Evolutionary conservation across 2,888 invertebrate species (phyloP).

Genomic region (Parnassius glacialis): DNA sequence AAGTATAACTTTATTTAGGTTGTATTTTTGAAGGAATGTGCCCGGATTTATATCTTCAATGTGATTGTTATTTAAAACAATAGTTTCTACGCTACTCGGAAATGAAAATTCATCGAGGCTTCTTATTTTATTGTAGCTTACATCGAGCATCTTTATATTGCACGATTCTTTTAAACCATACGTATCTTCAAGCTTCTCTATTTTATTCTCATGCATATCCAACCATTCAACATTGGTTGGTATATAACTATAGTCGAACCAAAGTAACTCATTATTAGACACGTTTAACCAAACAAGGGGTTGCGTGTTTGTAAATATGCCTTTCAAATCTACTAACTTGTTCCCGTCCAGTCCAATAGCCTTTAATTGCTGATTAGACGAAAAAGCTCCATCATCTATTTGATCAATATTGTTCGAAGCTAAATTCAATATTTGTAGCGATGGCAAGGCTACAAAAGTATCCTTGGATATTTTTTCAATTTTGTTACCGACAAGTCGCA

Average conservation of each 20-base stretch:
- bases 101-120: slow-evolving; percentile 85
- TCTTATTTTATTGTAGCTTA: slow-evolving; percentile 86
- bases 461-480: slow-evolving; percentile 88
- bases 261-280: slow-evolving; percentile 87
- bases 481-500: slow-evolving; percentile 90
- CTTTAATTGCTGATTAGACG: slow-evolving; percentile 86
- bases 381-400: slow-evolving; percentile 89
- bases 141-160: slow-evolving; percentile 88
- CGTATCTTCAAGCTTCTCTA: slow-evolving; percentile 87
- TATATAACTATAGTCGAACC: slow-evolving; percentile 91
- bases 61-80: slow-evolving; percentile 87
- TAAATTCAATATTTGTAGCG: slow-evolving; percentile 89
- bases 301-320: slow-evolving; percentile 87
- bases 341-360: slow-evolving; percentile 90
- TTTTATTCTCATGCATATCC: slow-evolving; percentile 90
- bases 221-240: slow-evolving; percentile 89
- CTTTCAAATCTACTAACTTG: slow-evolving; percentile 88
- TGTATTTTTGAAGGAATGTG: slow-evolving; percentile 85
- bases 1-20: slow-evolving; percentile 88
- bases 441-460: slow-evolving; percentile 85
- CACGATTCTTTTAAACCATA: slow-evolving; percentile 84
- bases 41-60: slow-evolving; percentile 86
- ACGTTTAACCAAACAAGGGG: slow-evolving; percentile 90
- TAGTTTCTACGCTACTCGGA: slow-evolving; percentile 86
- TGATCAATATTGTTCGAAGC: slow-evolving; percentile 89